Percentiles rank a stretch among this genome's conserved stretches.
Evolutionary conservation across 2,797 vertebrate species (phyloP).

Genomic region (Melanotaenia pygmaea): DNA sequence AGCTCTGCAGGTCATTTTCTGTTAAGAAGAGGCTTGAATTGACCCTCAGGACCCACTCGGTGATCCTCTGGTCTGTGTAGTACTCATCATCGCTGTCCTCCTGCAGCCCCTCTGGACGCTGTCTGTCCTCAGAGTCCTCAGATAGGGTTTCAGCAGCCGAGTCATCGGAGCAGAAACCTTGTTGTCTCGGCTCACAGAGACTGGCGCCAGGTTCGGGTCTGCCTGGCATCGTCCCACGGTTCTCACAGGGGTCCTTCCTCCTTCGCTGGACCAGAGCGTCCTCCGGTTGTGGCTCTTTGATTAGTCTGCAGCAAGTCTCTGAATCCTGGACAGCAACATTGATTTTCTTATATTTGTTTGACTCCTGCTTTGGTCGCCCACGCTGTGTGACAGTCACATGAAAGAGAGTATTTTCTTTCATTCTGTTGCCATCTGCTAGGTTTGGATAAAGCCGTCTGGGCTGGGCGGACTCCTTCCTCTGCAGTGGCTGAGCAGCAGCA

Average conservation of each 20-base stretch:
- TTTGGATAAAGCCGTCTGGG: not conserved
- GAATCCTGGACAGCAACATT: constrained; percentile 33
- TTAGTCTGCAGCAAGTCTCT: constrained; percentile 25
- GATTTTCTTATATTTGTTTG: constrained; percentile 17
- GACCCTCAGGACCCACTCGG: constrained; percentile 79
- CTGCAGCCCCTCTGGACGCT: constrained; percentile 16
- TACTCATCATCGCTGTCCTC: constrained; percentile 67
- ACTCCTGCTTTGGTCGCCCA: constrained; percentile 23
- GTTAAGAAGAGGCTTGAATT: constrained; percentile 76
- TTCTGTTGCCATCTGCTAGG: not conserved
- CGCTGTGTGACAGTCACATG: constrained; percentile 11
- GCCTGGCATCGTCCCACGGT: constrained; percentile 30
- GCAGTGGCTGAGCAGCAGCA: too few relatives aligned
- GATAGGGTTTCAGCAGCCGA: constrained; percentile 72
- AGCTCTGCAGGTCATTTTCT: constrained; percentile 35
- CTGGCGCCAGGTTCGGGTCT: constrained; percentile 42
- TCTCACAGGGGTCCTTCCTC: too few relatives aligned
- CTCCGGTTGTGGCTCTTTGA: constrained; percentile 9
- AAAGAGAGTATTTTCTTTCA: constrained; percentile 28
- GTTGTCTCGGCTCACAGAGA: constrained; percentile 21
- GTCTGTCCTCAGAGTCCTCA: constrained; percentile 52
- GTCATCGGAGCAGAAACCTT: constrained; percentile 57
- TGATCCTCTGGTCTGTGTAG: constrained; percentile 79
- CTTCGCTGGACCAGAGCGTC: too few relatives aligned
- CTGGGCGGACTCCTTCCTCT: constrained; percentile 1